Evolutionary conservation across 2,113 vertebrate species (phyloP).

Genomic region (Azemiops feae): DNA sequence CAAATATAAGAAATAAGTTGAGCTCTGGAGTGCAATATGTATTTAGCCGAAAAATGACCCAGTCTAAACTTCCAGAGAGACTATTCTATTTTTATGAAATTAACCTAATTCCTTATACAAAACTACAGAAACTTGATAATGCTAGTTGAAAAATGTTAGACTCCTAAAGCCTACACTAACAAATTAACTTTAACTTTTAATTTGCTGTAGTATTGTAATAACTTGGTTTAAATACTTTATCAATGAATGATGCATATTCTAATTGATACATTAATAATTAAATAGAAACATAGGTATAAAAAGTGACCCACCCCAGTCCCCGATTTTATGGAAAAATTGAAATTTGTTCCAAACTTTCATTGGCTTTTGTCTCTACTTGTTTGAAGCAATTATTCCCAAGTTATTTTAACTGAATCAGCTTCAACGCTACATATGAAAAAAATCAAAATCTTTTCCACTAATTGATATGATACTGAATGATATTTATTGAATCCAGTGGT

Average conservation of each 20-base stretch:
- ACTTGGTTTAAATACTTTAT: slow-evolving; percentile 17
- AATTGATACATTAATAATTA: neutral
- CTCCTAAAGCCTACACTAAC: slow-evolving; percentile 5
- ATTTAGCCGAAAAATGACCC: slow-evolving; percentile 46
- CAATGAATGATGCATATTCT: neutral
- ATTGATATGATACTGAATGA: neutral
- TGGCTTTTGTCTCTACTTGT: slow-evolving; percentile 4
- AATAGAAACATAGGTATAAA: neutral
- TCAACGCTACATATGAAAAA: slow-evolving; percentile 4
- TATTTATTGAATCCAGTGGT: neutral
- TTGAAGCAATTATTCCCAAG: slow-evolving; percentile 32
- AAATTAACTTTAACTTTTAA: slow-evolving; percentile 31
- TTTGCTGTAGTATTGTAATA: slow-evolving; percentile 29
- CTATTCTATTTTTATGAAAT: slow-evolving; percentile 39
- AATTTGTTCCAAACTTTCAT: neutral
- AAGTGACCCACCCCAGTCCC: neutral
- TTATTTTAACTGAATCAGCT: neutral
- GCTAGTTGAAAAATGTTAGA: slow-evolving; percentile 14
- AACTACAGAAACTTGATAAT: slow-evolving; percentile 19
- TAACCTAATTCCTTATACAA: slow-evolving; percentile 39
- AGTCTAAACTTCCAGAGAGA: slow-evolving; percentile 33
- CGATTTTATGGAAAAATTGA: neutral
- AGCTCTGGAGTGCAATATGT: slow-evolving; percentile 40
- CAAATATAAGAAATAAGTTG: slow-evolving; percentile 50
- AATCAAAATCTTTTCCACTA: neutral